phyloP scores from a whole-genome alignment of 1,140 invertebrate species.

The Pteromalus puparum region DNA sequence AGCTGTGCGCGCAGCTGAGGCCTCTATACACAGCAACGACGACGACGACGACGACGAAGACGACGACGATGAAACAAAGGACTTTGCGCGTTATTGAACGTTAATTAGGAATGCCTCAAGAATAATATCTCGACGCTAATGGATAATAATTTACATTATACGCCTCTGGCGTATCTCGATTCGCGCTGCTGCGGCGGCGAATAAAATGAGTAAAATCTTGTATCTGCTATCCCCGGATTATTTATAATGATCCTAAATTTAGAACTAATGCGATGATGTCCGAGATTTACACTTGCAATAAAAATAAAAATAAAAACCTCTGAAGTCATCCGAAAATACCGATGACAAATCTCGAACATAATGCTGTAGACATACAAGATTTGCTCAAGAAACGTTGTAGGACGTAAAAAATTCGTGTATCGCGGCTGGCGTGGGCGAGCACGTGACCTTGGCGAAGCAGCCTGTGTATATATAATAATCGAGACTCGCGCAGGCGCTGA shows the following conservation, averaged over 20 bases:
- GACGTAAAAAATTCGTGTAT: neutral
- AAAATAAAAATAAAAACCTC: slow-evolving; percentile 22
- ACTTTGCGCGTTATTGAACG: slow-evolving; percentile 33
- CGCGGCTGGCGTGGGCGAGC: neutral
- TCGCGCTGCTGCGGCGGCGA: neutral
- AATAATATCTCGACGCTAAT: slow-evolving; percentile 47
- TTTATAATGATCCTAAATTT: slow-evolving; percentile 6
- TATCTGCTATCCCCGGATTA: neutral
- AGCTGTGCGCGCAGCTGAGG: slow-evolving; percentile 16
- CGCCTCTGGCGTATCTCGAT: neutral
- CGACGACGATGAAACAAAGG: slow-evolving; percentile 29
- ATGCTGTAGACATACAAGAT: too few relatives aligned
- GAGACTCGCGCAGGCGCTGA: neutral
- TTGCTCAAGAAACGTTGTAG: too few relatives aligned
- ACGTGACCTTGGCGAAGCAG: slow-evolving; percentile 17
- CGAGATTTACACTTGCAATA: neutral
- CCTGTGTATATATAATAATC: neutral
- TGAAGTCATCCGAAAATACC: too few relatives aligned
- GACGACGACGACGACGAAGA: neutral
- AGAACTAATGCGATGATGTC: neutral
- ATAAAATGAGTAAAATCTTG: neutral
- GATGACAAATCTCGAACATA: too few relatives aligned
- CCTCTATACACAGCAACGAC: neutral
- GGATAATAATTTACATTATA: slow-evolving; percentile 34
- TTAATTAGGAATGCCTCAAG: slow-evolving; percentile 48